These are phyloP conservation scores for Oreochromis mossambicus DNA, from an alignment of 2,797 vertebrate species.

Conservation along the genomic window DNA sequence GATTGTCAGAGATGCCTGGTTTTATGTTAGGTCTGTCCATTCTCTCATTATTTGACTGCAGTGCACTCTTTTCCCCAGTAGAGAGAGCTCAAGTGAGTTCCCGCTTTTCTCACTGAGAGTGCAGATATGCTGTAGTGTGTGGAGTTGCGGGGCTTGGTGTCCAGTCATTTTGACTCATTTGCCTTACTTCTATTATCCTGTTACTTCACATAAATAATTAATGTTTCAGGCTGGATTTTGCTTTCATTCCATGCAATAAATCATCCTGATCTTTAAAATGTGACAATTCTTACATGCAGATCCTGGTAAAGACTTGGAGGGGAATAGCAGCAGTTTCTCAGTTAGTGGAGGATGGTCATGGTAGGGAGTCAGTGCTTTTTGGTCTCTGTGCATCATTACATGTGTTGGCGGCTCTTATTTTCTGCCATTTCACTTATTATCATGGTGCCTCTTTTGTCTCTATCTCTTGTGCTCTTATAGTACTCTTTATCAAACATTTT, in stretches of 20 bases:
- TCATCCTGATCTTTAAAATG: not conserved
- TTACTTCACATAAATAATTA: not conserved
- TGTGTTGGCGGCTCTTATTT: not conserved
- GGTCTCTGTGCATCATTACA: not conserved
- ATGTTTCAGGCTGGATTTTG: not conserved
- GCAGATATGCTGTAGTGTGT: not conserved
- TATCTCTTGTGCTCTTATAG: not conserved
- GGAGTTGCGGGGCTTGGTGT: not conserved
- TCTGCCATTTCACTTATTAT: not conserved
- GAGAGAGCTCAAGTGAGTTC: constrained; percentile 57
- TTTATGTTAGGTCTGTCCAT: not conserved
- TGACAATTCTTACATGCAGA: not conserved
- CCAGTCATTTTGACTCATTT: not conserved
- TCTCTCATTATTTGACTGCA: constrained; percentile 13
- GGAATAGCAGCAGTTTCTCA: not conserved
- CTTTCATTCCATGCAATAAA: not conserved
- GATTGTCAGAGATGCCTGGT: not conserved
- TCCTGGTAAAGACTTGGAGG: not conserved
- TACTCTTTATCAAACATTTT: not conserved
- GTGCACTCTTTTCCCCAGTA: constrained; percentile 58
- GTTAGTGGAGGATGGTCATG: not conserved
- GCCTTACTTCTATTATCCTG: not conserved
- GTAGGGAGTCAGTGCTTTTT: not conserved
- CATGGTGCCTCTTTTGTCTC: not conserved
- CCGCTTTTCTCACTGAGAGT: not conserved